Evolutionary conservation across 1,140 invertebrate species (phyloP).

Genomic region (Ruditapes philippinarum): DNA sequence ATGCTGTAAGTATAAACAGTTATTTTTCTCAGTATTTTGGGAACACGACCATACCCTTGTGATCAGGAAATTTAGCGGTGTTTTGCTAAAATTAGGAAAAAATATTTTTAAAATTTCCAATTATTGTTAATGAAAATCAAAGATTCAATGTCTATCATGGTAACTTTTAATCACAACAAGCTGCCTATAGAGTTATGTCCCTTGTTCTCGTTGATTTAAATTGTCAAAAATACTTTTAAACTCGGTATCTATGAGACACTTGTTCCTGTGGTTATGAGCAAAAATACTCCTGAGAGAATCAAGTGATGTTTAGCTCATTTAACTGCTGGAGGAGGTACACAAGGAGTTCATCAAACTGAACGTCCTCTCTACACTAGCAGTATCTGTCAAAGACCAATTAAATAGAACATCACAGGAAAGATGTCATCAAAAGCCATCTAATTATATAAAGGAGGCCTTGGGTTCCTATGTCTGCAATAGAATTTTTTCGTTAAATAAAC

Average conservation of each 20-base stretch:
- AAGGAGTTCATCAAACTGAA: slow-evolving; percentile 39
- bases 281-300: neutral
- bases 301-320: neutral
- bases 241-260: neutral
- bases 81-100: slow-evolving; percentile 17
- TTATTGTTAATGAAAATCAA: neutral
- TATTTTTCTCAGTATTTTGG: slow-evolving; percentile 29
- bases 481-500: neutral
- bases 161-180: neutral
- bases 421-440: neutral
- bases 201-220: neutral
- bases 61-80: slow-evolving; percentile 1
- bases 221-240: neutral
- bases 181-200: too few species aligned
- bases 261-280: neutral
- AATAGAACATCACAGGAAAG: slow-evolving; percentile 19
- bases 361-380: slow-evolving; percentile 29
- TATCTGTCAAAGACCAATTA: neutral
- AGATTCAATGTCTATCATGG: neutral
- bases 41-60: slow-evolving; percentile 13
- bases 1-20: too few species aligned
- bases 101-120: neutral
- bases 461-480: slow-evolving; percentile 33
- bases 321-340: neutral
- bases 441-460: slow-evolving; percentile 6